Percentiles rank a stretch among this genome's conserved stretches.
Evolutionary conservation across 2,888 invertebrate genomes (phyloP).

Genomic region (Meiosimyza decipiens): DNA sequence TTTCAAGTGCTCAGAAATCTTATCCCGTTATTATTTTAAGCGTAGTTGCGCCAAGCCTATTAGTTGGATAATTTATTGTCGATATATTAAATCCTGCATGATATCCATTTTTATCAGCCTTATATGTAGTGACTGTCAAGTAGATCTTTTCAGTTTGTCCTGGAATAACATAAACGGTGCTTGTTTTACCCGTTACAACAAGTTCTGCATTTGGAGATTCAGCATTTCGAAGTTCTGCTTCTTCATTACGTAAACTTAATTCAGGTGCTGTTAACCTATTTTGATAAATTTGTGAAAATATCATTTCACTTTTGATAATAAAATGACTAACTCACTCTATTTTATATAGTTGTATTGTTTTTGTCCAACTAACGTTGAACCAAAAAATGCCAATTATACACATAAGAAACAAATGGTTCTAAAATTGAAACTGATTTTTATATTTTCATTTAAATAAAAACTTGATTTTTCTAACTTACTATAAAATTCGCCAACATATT

Average conservation of each 20-base stretch:
- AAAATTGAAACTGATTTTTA: too few relatives aligned
- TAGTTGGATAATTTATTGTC: constrained; percentile 16
- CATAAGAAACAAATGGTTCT: too few relatives aligned
- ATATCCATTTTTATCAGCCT: constrained; percentile 52
- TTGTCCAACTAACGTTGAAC: constrained; percentile 32
- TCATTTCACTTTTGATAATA: not conserved
- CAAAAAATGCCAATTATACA: too few relatives aligned
- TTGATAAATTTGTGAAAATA: not conserved
- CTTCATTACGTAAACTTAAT: constrained; percentile 44
- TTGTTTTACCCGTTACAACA: constrained; percentile 49
- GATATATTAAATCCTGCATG: constrained; percentile 47
- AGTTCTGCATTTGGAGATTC: constrained; percentile 41
- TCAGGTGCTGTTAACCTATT: constrained; percentile 46
- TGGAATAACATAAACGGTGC: constrained; percentile 32
- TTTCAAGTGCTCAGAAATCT: not conserved
- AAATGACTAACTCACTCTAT: constrained; percentile 49
- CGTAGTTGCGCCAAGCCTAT: constrained; percentile 37
- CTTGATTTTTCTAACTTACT: too few relatives aligned
- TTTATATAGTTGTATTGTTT: constrained; percentile 50
- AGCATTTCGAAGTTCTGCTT: constrained; percentile 38
- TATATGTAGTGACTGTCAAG: constrained; percentile 44
- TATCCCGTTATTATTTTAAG: constrained; percentile 39
- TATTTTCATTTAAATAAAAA: too few relatives aligned
- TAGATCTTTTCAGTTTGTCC: constrained; percentile 26
- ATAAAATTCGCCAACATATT: too few relatives aligned